Base-by-base conservation (phyloP, 2,888 invertebrate genomes). In the Drosophila melanosoma region DNA sequence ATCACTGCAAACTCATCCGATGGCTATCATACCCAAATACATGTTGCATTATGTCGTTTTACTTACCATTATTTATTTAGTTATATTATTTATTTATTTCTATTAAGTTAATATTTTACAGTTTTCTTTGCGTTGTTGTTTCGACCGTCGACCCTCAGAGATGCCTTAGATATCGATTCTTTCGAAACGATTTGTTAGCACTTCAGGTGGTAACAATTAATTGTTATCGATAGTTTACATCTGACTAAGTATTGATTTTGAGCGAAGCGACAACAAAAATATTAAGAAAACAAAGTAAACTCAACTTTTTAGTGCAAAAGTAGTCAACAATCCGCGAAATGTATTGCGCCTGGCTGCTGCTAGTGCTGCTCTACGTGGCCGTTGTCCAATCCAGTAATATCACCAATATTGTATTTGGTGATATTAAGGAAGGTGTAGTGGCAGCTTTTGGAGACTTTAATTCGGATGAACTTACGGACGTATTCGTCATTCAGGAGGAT, bases 371-470 rank as follows among this genome's bases (percentile, higher is more conserved):
- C 15, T 49, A 58, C 20, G 64, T 49, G 17, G 57, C 17, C 20
- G 17, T 51, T 15, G 58, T 35, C 23, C 60, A 60, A 23, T 60
- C 67, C 54, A 95, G 94, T 92, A 96, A 97, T 92, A 96, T 97
- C 87, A 97, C 97, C 8, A 93, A 94, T 65, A 94, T 94, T 85
- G 96, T 97, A 0, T 98, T 97, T 93, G 96, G 96, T 1, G 94
- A 94, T 54, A 93, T 95, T 60, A 94, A 95, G 32, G 95, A 96
- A 91, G 97, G 96, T 32, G 94, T 97, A 88, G 96, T 98, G 59
- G 97, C 98, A 68, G 99, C 99, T 0, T 99, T 98, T 94, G 99
- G 98, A 4, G 99, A 99, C 93, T 98, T 98, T 90, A 97, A 99
- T 94, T 97, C 98, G 0, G 99, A 99, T 92, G 98, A 98, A 93